phyloP scores from a whole-genome alignment of 2,113 vertebrate species.

The Pelmatolapia mariae region DNA sequence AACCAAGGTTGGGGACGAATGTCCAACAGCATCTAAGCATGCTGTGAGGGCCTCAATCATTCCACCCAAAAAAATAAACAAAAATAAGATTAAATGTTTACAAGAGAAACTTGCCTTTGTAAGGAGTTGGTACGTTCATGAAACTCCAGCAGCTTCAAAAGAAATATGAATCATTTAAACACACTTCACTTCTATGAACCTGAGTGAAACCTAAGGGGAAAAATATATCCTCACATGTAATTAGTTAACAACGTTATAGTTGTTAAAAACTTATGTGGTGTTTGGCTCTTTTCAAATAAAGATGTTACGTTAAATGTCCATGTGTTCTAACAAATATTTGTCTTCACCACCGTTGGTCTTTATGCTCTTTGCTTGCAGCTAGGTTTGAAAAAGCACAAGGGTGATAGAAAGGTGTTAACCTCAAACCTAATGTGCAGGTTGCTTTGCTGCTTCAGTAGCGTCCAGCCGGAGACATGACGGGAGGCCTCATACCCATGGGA shows the following conservation, averaged over 20 bases:
- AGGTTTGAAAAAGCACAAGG: constrained; percentile 72
- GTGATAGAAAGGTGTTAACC: constrained; percentile 93
- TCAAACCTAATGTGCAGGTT: constrained; percentile 91
- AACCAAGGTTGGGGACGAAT: constrained; percentile 95
- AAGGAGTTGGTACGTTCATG: constrained; percentile 92
- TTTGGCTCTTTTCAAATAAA: constrained; percentile 74
- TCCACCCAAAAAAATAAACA: constrained; percentile 73
- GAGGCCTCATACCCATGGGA: constrained; percentile 97
- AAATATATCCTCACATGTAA: constrained; percentile 90
- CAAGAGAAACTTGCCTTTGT: constrained; percentile 97
- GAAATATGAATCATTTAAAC: constrained; percentile 97
- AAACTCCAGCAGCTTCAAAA: constrained; percentile 98
- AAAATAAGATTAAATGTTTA: constrained; percentile 73
- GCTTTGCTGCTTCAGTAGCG: constrained; percentile 90
- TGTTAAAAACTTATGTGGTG: constrained; percentile 76
- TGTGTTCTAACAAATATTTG: constrained; percentile 74
- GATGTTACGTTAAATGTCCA: constrained; percentile 82
- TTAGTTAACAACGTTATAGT: constrained; percentile 77
- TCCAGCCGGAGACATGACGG: constrained; percentile 97
- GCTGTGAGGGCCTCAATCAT: constrained; percentile 89
- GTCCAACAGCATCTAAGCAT: constrained; percentile 94
- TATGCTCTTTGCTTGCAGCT: constrained; percentile 86
- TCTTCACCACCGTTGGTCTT: constrained; percentile 85
- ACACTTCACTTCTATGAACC: constrained; percentile 99
- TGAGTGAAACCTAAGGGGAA: constrained; percentile 89